Base-by-base conservation (phyloP, 2,888 invertebrate genomes). In the Tachina grossa region DNA sequence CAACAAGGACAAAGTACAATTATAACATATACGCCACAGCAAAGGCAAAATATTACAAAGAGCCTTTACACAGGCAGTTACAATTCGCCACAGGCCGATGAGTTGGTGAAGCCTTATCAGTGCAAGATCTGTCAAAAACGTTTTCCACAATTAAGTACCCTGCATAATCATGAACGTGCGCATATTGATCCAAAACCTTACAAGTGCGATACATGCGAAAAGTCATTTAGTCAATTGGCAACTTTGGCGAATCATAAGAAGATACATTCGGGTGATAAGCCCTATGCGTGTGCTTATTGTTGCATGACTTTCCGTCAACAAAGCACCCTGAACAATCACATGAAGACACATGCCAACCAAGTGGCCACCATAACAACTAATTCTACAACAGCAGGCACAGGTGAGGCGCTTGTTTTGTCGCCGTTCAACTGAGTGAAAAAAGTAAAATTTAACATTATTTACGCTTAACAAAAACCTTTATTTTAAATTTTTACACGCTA, bases 301-400 rank as follows among this genome's bases (percentile, higher is more conserved):
- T 91, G 91, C 81, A 90, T 91, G 91, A 89, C 91, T 88, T 91
- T 91, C 89, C 91, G 91, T n/a, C 91, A 91, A 88, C 91, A 91
- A 89, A 91, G 90, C 88, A 91, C 91, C 81, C 89, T 91, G 49
- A 91, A 91, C 89, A 91, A 91, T 83, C 91, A 91, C 88, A 90
- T 91, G 89, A 91, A 91, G 90, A 91, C 91, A 88, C 91, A 91
- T 87, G 85, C 87, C 85, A 85, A 83, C 59, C 85, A 85, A 76
- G 85, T 85, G 85, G 79, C 85, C 72, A 85, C 85, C 68, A 85
- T 85, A 76, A 85, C 85, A 76, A 83, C 85, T 22, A 85, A 85
- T 57, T 69, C 82, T 66, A 66, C 85, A 57, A 71, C 75, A 76
- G 85, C 74, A 80, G 83, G 80, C 68, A 85, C 88, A 88, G 88